Conservation (phyloP, 2,797 vertebrate genomes). For the Phylloscopus collybita region DNA sequence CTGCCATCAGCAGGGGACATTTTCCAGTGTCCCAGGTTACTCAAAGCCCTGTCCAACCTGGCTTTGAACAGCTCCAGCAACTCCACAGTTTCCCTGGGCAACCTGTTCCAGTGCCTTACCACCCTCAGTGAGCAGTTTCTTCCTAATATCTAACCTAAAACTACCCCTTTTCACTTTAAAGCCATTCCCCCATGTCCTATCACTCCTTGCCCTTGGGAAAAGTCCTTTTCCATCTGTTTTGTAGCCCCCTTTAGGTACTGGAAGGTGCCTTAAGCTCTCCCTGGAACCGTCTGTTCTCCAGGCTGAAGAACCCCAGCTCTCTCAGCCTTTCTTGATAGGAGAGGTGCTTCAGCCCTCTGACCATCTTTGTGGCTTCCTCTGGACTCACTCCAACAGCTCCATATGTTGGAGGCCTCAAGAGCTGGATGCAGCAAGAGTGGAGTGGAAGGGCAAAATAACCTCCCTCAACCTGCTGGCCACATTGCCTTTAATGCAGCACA, state of each 20-base stretch:
- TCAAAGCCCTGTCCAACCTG: neutral
- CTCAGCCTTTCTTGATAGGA: neutral
- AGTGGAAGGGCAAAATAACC: neutral
- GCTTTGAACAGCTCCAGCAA: neutral
- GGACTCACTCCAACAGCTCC: neutral
- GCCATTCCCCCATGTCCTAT: rapidly evolving
- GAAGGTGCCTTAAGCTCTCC: neutral
- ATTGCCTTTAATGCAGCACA: neutral
- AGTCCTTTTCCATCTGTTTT: neutral
- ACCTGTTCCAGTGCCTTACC: neutral
- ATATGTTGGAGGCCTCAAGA: neutral
- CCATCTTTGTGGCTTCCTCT: neutral
- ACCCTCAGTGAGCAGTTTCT: neutral
- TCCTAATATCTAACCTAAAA: neutral
- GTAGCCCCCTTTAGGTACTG: neutral
- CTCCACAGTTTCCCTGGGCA: neutral
- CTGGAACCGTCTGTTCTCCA: neutral
- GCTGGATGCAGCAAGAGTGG: neutral
- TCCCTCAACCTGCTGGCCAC: neutral
- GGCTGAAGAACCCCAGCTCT: neutral
- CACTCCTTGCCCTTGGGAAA: neutral
- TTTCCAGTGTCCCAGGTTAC: neutral
- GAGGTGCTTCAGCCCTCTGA: neutral
- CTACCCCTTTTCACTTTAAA: neutral
- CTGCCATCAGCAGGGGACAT: neutral